Percentiles rank a stretch among this genome's conserved stretches.
Evolutionary conservation across 2,113 vertebrate genomes (phyloP).

Genomic region (Mellivora capensis): DNA sequence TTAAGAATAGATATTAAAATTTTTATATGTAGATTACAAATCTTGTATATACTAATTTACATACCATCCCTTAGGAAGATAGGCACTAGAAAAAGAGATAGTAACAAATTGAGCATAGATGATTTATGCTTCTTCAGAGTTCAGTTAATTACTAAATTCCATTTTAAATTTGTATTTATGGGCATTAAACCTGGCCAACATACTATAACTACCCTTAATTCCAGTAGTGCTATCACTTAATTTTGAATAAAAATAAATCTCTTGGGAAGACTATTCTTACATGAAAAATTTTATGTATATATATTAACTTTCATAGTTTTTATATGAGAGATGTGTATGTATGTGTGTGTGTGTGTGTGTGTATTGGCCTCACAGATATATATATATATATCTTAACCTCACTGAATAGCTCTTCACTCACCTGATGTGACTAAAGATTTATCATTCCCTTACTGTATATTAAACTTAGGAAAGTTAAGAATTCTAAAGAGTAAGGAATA

Average conservation of each 20-base stretch:
- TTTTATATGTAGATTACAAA: conserved; percentile 29
- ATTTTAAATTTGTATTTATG: neutral
- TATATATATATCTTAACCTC: neutral
- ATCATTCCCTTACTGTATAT: neutral
- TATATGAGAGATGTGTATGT: too few relatives aligned
- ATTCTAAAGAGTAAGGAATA: conserved; percentile 5
- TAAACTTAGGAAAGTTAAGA: conserved; percentile 29
- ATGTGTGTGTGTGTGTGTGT: neutral
- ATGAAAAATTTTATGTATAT: neutral
- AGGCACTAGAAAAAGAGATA: neutral
- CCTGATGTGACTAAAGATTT: neutral
- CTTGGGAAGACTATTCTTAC: neutral
- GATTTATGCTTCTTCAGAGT: conserved; percentile 11
- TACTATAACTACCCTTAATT: conserved; percentile 1
- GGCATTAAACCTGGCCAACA: neutral
- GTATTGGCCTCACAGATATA: neutral
- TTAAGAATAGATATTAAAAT: neutral
- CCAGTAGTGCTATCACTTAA: neutral
- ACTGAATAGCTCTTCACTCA: neutral
- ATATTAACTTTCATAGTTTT: neutral
- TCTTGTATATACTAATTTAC: neutral
- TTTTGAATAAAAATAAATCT: conserved; percentile 12
- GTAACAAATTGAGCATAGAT: neutral
- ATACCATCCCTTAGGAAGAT: neutral
- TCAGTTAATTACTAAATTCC: conserved; percentile 24